A percentile compares a stretch with the other conserved stretches of the same genome.
Conservation (phyloP, 2,797 vertebrate genomes). For the Erpetoichthys calabaricus region DNA sequence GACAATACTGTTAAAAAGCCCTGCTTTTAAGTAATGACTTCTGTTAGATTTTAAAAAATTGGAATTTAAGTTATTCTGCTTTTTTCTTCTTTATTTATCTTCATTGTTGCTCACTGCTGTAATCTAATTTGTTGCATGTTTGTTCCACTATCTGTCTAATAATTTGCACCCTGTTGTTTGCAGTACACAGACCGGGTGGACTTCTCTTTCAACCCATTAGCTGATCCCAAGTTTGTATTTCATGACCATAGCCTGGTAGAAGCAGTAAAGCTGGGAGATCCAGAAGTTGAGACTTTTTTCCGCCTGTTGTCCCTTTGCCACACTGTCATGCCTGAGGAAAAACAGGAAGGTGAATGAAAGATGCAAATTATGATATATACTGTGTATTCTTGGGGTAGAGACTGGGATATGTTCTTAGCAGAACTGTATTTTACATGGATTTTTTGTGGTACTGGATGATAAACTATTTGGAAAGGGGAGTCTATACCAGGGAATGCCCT, state of each 20-base stretch:
- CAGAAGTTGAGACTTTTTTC: slow-evolving; percentile 57
- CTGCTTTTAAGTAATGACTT: too few species aligned
- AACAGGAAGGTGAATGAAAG: slow-evolving; percentile 57
- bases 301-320: slow-evolving; percentile 78
- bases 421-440: background rate
- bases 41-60: too few species aligned
- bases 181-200: slow-evolving; percentile 69
- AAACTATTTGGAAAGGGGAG: background rate
- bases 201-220: slow-evolving; percentile 72
- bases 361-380: background rate
- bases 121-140: too few species aligned
- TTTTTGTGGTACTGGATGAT: slow-evolving; percentile 1
- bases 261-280: slow-evolving; percentile 46
- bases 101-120: too few species aligned
- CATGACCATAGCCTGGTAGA: slow-evolving; percentile 69
- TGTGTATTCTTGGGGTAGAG: background rate
- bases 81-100: too few species aligned
- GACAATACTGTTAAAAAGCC: too few species aligned
- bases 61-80: too few species aligned
- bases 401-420: background rate
- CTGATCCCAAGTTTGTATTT: slow-evolving; percentile 72
- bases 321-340: slow-evolving; percentile 85
- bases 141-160: too few species aligned
- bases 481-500: background rate
- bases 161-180: slow-evolving; percentile 12